Conservation (phyloP, 2,797 vertebrate genomes). For the Hoplostethus atlanticus region DNA sequence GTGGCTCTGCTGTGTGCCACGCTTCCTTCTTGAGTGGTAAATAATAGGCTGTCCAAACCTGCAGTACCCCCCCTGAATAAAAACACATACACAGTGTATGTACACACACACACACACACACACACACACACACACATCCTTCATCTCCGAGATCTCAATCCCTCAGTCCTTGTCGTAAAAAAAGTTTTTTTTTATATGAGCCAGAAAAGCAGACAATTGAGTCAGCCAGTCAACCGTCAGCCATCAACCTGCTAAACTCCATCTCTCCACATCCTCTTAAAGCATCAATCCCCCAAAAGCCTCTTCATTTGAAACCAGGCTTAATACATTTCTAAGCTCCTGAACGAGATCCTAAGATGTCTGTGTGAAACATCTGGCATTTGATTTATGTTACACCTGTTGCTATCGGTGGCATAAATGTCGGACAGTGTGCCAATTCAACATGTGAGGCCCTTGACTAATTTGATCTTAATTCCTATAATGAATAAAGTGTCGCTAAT, state of each 20-base stretch:
- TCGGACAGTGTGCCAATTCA: neutral
- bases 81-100: too few relatives aligned
- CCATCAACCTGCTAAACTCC: neutral
- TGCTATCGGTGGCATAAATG: slow-evolving; percentile 14
- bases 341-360: neutral
- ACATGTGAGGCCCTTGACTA: slow-evolving; percentile 1
- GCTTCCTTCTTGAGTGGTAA: slow-evolving; percentile 36
- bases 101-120: slow-evolving; percentile 1
- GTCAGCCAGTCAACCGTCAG: neutral
- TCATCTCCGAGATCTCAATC: slow-evolving; percentile 6
- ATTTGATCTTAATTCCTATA: slow-evolving; percentile 17
- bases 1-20: slow-evolving; percentile 39
- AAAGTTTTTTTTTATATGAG: neutral
- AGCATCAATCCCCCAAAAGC: neutral
- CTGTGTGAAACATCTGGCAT: neutral
- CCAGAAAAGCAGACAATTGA: slow-evolving; percentile 10
- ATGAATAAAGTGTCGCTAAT: slow-evolving; percentile 21
- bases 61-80: slow-evolving; percentile 3
- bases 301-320: neutral
- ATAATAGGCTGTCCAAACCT: slow-evolving; percentile 47
- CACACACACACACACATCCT: slow-evolving; percentile 1
- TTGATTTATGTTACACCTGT: slow-evolving; percentile 11
- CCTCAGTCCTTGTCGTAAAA: too few relatives aligned
- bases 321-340: slow-evolving; percentile 1
- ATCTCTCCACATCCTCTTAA: neutral